These are phyloP conservation scores for Spodoptera litura DNA, from an alignment of 1,140 invertebrate species.

Conservation along the genomic window DNA sequence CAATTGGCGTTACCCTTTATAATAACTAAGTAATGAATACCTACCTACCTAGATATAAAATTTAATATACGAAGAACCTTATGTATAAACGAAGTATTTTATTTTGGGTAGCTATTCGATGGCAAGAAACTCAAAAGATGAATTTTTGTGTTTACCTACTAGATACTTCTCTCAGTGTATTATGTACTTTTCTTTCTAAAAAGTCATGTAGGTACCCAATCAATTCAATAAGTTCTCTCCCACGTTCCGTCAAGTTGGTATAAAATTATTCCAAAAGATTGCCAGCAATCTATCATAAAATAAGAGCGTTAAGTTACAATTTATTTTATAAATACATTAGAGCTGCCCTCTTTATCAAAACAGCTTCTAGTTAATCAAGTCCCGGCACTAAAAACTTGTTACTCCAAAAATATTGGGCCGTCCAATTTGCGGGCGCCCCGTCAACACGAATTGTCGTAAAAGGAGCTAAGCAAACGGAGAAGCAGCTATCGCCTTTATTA, in stretches of 20 bases:
- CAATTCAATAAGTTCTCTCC: background rate
- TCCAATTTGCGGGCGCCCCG: constrained; percentile 34
- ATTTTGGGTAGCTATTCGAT: too few species aligned
- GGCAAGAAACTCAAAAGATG: too few species aligned
- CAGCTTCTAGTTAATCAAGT: constrained; percentile 12
- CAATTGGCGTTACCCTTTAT: constrained; percentile 3
- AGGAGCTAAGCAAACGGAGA: constrained; percentile 35
- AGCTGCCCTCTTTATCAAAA: constrained; percentile 1
- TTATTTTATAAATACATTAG: constrained; percentile 11
- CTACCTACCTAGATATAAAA: background rate
- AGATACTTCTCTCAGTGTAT: too few species aligned
- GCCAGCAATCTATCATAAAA: background rate
- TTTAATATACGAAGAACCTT: background rate
- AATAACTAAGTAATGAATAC: background rate
- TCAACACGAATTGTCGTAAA: constrained; percentile 41
- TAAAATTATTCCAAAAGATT: background rate
- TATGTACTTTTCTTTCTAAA: too few species aligned
- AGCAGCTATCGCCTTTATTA: constrained; percentile 40
- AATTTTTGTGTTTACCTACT: too few species aligned
- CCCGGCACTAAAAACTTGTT: constrained; percentile 19
- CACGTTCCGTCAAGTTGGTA: background rate
- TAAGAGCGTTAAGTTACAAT: background rate
- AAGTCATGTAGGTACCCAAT: too few species aligned
- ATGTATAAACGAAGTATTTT: too few species aligned
- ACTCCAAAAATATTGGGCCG: constrained; percentile 13